Conservation (phyloP, 2,888 invertebrate species). For the Ormia ochracea region DNA sequence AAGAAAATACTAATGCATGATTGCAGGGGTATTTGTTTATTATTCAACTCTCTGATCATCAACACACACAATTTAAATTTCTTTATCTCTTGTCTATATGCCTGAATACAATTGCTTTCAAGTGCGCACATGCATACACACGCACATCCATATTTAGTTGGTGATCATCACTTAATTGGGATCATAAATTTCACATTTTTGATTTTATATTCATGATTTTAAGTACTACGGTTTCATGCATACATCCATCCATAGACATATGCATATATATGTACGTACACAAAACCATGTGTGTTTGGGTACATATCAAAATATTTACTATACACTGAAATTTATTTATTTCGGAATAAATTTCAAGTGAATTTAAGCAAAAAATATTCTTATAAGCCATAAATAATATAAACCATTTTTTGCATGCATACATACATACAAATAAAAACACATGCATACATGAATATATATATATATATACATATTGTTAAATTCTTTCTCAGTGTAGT, state of each 20-base stretch:
- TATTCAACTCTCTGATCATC: not conserved
- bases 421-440: no score
- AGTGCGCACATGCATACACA: not conserved
- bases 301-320: slow-evolving; percentile 67
- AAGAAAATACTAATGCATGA: no score
- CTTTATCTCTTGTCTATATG: not conserved
- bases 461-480: no score
- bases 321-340: slow-evolving; percentile 66
- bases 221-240: slow-evolving; percentile 28
- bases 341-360: slow-evolving; percentile 67
- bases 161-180: slow-evolving; percentile 26
- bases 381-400: no score
- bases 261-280: no score
- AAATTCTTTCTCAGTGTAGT: slow-evolving; percentile 6
- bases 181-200: slow-evolving; percentile 31
- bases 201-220: slow-evolving; percentile 35
- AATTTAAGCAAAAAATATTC: slow-evolving; percentile 46
- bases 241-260: no score
- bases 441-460: no score
- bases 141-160: not conserved
- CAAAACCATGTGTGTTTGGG: no score
- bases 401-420: no score
- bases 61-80: not conserved
- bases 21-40: not conserved
- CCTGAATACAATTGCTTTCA: not conserved